Evolutionary conservation across 2,113 vertebrate species (phyloP), one percentile per base, ranked within the genome.

Genomic region (Erpornis zantholeuca): DNA sequence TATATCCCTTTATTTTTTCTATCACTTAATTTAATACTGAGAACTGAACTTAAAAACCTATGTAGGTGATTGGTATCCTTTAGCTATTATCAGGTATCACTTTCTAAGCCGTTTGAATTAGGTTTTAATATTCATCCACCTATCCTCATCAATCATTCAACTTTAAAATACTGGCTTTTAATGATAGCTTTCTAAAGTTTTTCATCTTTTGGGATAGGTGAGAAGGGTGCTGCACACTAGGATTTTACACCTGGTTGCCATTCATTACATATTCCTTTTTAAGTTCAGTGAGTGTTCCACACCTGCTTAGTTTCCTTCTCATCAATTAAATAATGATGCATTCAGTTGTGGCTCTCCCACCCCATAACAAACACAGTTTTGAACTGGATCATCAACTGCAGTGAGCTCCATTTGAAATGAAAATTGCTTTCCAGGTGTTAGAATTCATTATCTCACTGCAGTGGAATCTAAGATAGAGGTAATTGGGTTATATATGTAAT

Each of bases 391-490:
- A 66, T 97, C 82, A 83, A 25, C 92, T 66, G 42, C 82, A 69
- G 28, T 40, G 76, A 81, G 59, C 18, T 86, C 19, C 28, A 63
- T 81, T 73, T 57, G 35, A 59, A 77, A 88, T 47, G 42, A 66
- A 83, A 77, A 86, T 86, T 86, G 50, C 79, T 65, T 92, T 90
- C 79, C 82, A 90, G 85, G 35, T 95, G 91, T 75, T 95, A 60
- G 73, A 88, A 86, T 86, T 73, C 54, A 76, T 86, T 93, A 70
- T 90, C 54, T 73, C 35, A 47, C 47, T 90, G 82, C 90, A 59
- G 16, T 81, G 60, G 95, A 86, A 92, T 72, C 29, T 80, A 88
- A 88, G 31, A 23, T 16, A 80, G 59, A 73, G 38, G 24, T 76
- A 87, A 54, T 17, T 86, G 22, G 15, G 18, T 83, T 66, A 31